Evolutionary conservation across 2,113 vertebrate species (phyloP).

Genomic region (Pluvialis apricaria): DNA sequence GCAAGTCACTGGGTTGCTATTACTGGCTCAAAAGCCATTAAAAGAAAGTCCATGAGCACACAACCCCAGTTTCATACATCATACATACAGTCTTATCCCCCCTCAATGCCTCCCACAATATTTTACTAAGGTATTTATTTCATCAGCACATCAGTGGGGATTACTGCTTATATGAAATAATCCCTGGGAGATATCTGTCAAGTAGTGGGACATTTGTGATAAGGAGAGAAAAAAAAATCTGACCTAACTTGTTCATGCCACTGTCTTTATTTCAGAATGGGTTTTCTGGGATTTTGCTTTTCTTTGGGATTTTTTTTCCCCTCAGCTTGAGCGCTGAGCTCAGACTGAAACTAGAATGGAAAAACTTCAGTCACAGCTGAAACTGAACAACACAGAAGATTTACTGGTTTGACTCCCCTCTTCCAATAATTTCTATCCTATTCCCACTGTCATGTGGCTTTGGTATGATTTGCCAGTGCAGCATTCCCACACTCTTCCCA

Average conservation of each 20-base stretch:
- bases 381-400: not conserved
- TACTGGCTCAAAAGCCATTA: not conserved
- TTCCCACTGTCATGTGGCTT: not conserved
- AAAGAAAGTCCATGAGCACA: not conserved
- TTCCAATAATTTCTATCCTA: not conserved
- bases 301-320: not conserved
- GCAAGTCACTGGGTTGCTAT: not conserved
- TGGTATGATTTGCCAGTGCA: not conserved
- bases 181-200: not conserved
- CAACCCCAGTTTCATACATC: not conserved
- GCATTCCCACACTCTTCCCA: conserved; percentile 24
- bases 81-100: not conserved
- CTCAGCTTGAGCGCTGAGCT: not conserved
- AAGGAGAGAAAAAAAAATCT: not conserved
- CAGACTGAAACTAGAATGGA: not conserved
- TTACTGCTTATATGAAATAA: conserved; percentile 2
- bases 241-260: not conserved
- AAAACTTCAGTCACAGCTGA: conserved; percentile 17
- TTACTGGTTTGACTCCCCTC: not conserved
- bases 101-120: not conserved
- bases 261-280: not conserved
- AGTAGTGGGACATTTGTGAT: not conserved
- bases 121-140: not conserved
- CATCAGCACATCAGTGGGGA: not conserved
- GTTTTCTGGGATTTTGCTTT: not conserved